Conservation (phyloP, 2,797 vertebrate species). For the Clangula hyemalis region DNA sequence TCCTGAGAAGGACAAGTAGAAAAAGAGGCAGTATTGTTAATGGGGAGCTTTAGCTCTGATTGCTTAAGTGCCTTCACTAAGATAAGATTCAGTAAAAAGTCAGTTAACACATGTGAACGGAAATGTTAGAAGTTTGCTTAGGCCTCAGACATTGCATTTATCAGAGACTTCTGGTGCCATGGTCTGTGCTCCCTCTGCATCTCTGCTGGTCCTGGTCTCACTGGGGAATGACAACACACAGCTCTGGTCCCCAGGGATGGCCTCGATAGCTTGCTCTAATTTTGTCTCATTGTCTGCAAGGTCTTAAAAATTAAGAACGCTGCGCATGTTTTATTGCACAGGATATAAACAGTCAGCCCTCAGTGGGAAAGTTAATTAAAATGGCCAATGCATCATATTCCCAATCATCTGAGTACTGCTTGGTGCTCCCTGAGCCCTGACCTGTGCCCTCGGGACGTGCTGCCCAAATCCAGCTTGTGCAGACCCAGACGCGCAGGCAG, state of each 20-base stretch:
- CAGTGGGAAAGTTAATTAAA: conserved; percentile 38
- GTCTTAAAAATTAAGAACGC: background rate
- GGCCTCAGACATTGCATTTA: background rate
- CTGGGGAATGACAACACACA: background rate
- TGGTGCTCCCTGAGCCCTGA: background rate
- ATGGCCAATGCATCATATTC: conserved; percentile 4
- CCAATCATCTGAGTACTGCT: background rate
- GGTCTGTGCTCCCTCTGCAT: background rate
- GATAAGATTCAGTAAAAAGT: background rate
- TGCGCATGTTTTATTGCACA: background rate
- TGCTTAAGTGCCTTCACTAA: background rate
- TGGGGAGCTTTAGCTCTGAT: background rate
- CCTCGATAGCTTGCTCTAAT: background rate
- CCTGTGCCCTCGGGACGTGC: background rate
- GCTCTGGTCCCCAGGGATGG: background rate
- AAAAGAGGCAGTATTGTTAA: background rate
- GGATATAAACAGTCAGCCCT: background rate
- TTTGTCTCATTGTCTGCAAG: background rate
- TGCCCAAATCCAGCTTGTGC: background rate
- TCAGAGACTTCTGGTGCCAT: background rate
- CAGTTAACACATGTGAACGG: background rate
- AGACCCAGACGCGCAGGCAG: background rate
- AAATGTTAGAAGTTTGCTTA: background rate
- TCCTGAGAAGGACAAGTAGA: conserved; percentile 9
- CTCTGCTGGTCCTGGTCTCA: rapidly evolving